Evolutionary conservation across 1,140 invertebrate genomes (phyloP).

Genomic region (Microplitis mediator): DNA sequence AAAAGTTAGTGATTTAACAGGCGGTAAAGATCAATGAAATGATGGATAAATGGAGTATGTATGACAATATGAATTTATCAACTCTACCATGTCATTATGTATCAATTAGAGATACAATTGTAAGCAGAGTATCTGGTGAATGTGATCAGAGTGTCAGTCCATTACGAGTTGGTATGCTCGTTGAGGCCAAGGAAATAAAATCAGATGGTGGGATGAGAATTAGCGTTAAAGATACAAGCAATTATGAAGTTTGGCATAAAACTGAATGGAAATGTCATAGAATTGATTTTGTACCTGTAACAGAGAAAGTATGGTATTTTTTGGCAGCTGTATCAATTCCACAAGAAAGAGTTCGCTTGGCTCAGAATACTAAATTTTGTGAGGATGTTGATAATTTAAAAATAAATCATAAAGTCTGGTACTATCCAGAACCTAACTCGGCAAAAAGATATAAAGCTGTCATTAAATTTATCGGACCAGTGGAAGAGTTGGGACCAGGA

Average conservation of each 20-base stretch:
- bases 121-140: conserved; percentile 40
- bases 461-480: conserved; percentile 64
- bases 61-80: conserved; percentile 10
- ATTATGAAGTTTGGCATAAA: conserved; percentile 41
- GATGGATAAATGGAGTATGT: conserved; percentile 27
- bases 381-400: conserved; percentile 54
- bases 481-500: conserved; percentile 60
- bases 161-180: conserved; percentile 45
- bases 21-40: neutral
- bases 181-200: conserved; percentile 41
- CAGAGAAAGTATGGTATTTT: conserved; percentile 59
- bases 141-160: conserved; percentile 43
- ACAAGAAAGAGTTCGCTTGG: conserved; percentile 60
- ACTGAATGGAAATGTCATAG: conserved; percentile 53
- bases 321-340: conserved; percentile 59
- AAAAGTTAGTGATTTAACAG: too few species aligned
- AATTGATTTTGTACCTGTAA: conserved; percentile 46
- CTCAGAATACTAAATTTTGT: conserved; percentile 56
- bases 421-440: conserved; percentile 29
- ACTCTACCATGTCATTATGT: conserved; percentile 39
- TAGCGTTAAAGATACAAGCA: conserved; percentile 36
- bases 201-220: conserved; percentile 38
- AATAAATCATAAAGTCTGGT: conserved; percentile 47
- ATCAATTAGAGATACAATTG: conserved; percentile 41
- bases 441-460: conserved; percentile 44